Evolutionary conservation across 2,113 vertebrate species (phyloP), one percentile per base, ranked within the genome.

Genomic region (Mesembrinibis cayennensis): DNA sequence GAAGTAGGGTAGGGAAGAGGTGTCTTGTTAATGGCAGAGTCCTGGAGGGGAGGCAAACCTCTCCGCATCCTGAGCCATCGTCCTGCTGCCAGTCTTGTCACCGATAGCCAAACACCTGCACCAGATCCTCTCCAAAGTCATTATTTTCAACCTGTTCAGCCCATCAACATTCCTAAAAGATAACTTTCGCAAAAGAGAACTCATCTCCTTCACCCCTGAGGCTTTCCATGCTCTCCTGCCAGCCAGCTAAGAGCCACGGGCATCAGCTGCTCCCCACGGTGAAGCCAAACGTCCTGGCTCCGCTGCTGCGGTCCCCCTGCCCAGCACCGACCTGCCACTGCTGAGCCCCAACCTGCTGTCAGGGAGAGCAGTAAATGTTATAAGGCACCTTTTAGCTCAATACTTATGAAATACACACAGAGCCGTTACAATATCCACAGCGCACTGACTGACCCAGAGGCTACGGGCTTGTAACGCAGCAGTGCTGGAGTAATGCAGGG

Each of bases 361-460:
- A 6, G 61, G 92, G 47, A 93, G 59, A 89, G 83, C 82, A n/a
- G 82, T 32, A 47, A 58, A 17, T 18, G 70, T 40, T 49, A 3
- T 91, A 97, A 98, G 96, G 96, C 95, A 98, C 95, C 95, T 91
- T 97, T 86, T 22, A 92, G 65, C 76, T 96, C 72, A 18, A 5
- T 2, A 8, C 58, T 66, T 69, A 1, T 10, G 66, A 90, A 89
- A 89, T 8, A 42, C 49, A 1, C 18, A 14, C 81, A 45, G 55
- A 94, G 87, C 89, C 2, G 0, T 34, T 38, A 9, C 18, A 6
- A 34, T 13, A 30, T 7, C 73, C 3, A 0, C 1, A 71, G 53
- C 19, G 8, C 53, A 0, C 26, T 3, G 56, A 25, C 13, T 18
- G 34, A 40, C 27, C 63, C 69, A 7, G 23, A 80, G 80, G 77